Percentiles rank a stretch among this genome's conserved stretches.
These are phyloP conservation scores for Hucho hucho DNA, from an alignment of 2,113 vertebrate genomes.

Conservation along the genomic window DNA sequence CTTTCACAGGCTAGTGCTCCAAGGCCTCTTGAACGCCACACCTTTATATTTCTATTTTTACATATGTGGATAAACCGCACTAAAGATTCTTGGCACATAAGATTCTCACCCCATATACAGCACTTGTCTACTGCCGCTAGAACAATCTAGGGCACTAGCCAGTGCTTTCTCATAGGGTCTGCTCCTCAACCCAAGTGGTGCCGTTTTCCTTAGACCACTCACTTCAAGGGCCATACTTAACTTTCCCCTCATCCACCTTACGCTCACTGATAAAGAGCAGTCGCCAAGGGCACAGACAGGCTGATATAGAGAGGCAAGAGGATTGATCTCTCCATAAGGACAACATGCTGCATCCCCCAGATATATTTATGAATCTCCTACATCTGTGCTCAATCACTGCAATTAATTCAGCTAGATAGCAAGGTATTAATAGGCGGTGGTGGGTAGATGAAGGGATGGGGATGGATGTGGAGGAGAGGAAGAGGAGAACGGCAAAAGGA, in stretches of 20 bases:
- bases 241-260: not conserved
- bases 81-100: no score
- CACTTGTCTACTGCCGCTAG: no score
- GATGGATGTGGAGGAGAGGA: not conserved
- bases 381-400: constrained; percentile 52
- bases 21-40: no score
- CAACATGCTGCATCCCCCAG: constrained; percentile 4
- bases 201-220: no score
- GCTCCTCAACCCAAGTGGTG: no score
- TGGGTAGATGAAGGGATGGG: not conserved
- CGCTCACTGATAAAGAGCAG: constrained; percentile 11
- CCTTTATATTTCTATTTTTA: no score
- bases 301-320: constrained; percentile 22
- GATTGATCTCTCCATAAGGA: constrained; percentile 41
- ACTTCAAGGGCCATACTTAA: no score
- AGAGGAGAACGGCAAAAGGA: constrained; percentile 20
- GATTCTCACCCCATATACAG: no score
- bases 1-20: no score
- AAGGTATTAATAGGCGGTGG: constrained; percentile 33
- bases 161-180: no score
- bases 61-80: no score
- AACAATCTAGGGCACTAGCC: no score
- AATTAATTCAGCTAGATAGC: constrained; percentile 42
- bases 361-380: constrained; percentile 33
- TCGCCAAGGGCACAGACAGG: constrained; percentile 4